phyloP scores from a whole-genome alignment of 2,888 invertebrate genomes.

The Gari tellinella region DNA sequence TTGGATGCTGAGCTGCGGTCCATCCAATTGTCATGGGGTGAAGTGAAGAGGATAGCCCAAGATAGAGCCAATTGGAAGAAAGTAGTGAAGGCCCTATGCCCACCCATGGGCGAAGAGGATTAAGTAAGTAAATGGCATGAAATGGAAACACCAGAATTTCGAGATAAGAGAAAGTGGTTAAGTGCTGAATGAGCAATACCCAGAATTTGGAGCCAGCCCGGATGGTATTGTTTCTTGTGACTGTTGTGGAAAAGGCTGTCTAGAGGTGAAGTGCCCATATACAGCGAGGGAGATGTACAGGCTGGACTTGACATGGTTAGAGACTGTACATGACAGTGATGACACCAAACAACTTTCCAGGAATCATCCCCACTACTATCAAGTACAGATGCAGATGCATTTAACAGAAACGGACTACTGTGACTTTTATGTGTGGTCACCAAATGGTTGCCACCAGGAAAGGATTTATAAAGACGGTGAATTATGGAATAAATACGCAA shows the following conservation, averaged over 20 bases:
- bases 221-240: slow-evolving; percentile 43
- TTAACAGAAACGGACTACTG: slow-evolving; percentile 12
- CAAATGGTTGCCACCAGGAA: slow-evolving; percentile 24
- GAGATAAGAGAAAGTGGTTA: slow-evolving; percentile 15
- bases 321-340: too few relatives aligned
- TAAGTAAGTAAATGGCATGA: too few relatives aligned
- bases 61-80: too few relatives aligned
- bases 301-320: too few relatives aligned
- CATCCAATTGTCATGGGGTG: too few relatives aligned
- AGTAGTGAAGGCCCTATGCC: too few relatives aligned
- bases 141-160: slow-evolving; percentile 28
- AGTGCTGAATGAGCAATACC: slow-evolving; percentile 12
- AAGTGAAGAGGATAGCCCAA: too few relatives aligned
- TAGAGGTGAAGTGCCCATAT: slow-evolving; percentile 48
- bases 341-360: slow-evolving; percentile 6
- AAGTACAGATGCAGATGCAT: slow-evolving; percentile 45
- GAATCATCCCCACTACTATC: slow-evolving; percentile 40
- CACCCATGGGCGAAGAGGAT: too few relatives aligned
- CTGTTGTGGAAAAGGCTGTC: slow-evolving; percentile 37
- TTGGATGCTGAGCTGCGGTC: too few relatives aligned
- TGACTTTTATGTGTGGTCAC: slow-evolving; percentile 57
- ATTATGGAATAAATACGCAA: slow-evolving; percentile 10
- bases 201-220: slow-evolving; percentile 46
- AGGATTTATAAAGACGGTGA: slow-evolving; percentile 12
- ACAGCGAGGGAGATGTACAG: slow-evolving; percentile 1